Base-by-base conservation (phyloP, 2,797 vertebrate species). In the Pampus argenteus region DNA sequence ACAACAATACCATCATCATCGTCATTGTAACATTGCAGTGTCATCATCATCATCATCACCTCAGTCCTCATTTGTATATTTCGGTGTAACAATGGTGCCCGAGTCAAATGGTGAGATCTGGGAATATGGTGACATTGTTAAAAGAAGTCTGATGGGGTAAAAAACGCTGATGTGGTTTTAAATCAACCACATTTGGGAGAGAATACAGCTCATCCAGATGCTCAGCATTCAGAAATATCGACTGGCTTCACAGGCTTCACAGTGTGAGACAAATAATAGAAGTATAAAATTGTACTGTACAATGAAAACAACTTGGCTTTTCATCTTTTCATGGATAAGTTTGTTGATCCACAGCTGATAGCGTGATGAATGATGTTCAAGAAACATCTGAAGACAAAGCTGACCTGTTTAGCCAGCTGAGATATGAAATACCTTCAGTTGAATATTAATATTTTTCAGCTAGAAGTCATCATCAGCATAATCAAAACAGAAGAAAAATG, bases 1-100 rank as follows among this genome's bases (percentile, higher is more conserved):
- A 89, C 85, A 86, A 74, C 81, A 74, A 66, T 69, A 57, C 50
- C 77, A 66, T 65, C 66, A 36, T 49, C 71, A 45, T 62, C 48
- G 18, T 68, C 57, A n/a, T 9, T 5, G 23, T 67, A 48, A 68
- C 73, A 66, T 65, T 56, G 36, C 48, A n/a, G 23, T 65, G 66
- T 65, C 59, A 58, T 56, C 25, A 22, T 54, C 58, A 38, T 75
- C 73, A 52, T 20, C 42, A 42, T 66, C 29, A 31, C 55, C 17
- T 42, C 31, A 5, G 5, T 48, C 5, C 10, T 47, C 17, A 26
- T 57, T 71, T 25, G 44, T 51, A 28, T 9, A 45, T 5, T 59
- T 40, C 42, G 22, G 17, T 55, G 17, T 29, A 40, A 49, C 23
- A 56, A 29, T 25, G 13, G 17, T 36, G 11, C n/a, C 3, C 22